Evolutionary conservation across 2,888 invertebrate species (phyloP), one percentile per base, ranked within the genome.

Genomic region (Malthinus seriepunctatus): DNA sequence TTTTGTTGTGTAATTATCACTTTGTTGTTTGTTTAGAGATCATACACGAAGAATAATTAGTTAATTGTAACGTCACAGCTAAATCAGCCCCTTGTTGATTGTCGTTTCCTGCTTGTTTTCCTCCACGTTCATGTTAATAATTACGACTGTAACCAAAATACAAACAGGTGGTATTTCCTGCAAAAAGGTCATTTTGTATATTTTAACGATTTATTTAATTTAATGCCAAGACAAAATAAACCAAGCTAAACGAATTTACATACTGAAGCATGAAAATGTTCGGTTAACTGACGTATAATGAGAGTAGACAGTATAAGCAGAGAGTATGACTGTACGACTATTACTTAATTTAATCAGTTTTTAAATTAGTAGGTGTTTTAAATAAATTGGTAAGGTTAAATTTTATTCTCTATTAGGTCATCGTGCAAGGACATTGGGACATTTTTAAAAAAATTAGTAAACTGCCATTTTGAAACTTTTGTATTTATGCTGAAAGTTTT

Each of bases 151-250:
- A 11, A 15, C 23, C 23, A 42, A 42, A 42, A 14, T 15, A 15
- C 39, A 6, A 42, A 42, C 39, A 42, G 39, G 39, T 42, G 23
- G 39, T n/a, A 42, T 12, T 42, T 42, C 39, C 39, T 42, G 39
- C 23, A 15, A 15, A 42, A 15, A 23, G 5, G 5, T 23, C n/a
- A n/a, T 23, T 5, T 23, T 23, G 2, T 23, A 23, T 23, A 3
- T 5, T 23, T 23, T 23, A 5, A 9, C 39, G 15, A 42, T 42
- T 42, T 42, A 42, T 14, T 42, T 42, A 42, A 42, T 42, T 15
- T 42, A 15, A 42, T 42, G 14, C 39, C 23, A 15, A 42, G 15
- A 42, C n/a, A 42, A 23, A 42, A 42, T 42, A 15, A 42, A 42
- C 39, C 11, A 42, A 42, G 11, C 39, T 23, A 42, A 42, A 42